Evolutionary conservation across 2,888 invertebrate genomes (phyloP).

Genomic region (Spodoptera picta): DNA sequence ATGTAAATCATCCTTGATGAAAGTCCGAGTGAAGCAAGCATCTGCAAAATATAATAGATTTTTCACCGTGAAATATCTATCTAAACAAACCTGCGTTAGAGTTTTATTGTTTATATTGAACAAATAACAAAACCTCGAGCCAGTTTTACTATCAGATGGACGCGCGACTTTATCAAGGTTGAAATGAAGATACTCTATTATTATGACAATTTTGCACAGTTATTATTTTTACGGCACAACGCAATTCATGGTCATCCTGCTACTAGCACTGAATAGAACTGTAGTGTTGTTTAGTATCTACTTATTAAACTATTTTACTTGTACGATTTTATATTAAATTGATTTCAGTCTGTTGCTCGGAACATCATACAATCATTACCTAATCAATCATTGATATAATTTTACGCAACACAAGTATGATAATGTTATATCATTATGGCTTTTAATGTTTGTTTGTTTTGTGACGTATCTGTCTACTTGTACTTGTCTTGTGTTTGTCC

Average conservation of each 20-base stretch:
- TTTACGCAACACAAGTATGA: conserved; percentile 26
- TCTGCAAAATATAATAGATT: conserved; percentile 3
- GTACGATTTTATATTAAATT: neutral
- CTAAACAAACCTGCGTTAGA: conserved; percentile 6
- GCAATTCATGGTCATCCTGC: conserved; percentile 51
- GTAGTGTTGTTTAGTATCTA: conserved; percentile 37
- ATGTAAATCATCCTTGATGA: neutral
- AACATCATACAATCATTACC: conserved; percentile 13
- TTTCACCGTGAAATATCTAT: conserved; percentile 1
- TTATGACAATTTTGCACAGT: conserved; percentile 62
- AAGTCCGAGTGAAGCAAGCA: conserved; percentile 4
- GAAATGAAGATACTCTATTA: conserved; percentile 57
- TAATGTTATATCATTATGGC: conserved; percentile 42
- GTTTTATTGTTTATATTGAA: conserved; percentile 27
- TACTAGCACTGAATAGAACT: conserved; percentile 54
- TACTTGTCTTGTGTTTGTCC: conserved; percentile 48
- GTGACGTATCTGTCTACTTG: conserved; percentile 27
- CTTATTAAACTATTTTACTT: conserved; percentile 10
- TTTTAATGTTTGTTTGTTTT: conserved; percentile 54
- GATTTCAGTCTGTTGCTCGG: neutral
- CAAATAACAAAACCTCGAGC: conserved; percentile 37
- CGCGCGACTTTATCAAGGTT: conserved; percentile 60
- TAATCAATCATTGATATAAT: conserved; percentile 37
- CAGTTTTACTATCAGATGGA: conserved; percentile 59
- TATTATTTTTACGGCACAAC: conserved; percentile 57